Evolutionary conservation across 2,888 invertebrate species (phyloP), one percentile per base, ranked within the genome.

Genomic region (Cephalotes varians): DNA sequence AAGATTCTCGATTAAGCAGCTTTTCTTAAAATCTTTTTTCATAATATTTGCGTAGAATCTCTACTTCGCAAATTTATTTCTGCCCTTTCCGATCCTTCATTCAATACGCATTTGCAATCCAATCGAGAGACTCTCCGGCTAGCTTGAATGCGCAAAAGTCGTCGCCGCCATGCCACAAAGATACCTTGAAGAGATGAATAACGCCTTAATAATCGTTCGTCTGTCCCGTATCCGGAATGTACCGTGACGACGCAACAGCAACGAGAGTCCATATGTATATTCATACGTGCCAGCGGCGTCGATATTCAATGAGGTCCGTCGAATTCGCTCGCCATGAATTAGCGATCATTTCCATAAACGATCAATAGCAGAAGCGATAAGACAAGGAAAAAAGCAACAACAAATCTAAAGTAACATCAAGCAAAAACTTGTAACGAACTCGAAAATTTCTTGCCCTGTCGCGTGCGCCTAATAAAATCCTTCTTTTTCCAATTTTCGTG

Each of bases 201-300:
- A 34, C 31, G 40, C 54, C 60, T 77, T 83, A 83, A 83, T 83
- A 81, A 74, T 51, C 44, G 18, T 47, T 83, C 65, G 67, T 83
- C 81, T 83, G 81, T 81, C 21, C 51, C 44, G 49, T 74, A 74
- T 81, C 73, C 74, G 60, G 69, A 12, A 5, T 18, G 44, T 5
- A 21, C 69, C 65, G 51, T 65, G 40, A 67, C 71, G 56, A 71
- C 31, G 37, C 49, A 64, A 25, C 56, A 51, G 62, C 44, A 60
- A 51, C 69, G 40, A 40, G 25, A 77, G 4, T 21, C 5, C 40
- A 40, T n/a, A 2, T n/a, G 54, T 44, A 64, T 21, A 44, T 40
- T 5, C n/a, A 64, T 28, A 5, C 31, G 18, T 18, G 51, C 15
- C 28, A n/a, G 10, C 25, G 2, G 12, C 28, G 10, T 37, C 2